phyloP scores from a whole-genome alignment of 2,113 vertebrate species.

The Thamnaconus septentrionalis region DNA sequence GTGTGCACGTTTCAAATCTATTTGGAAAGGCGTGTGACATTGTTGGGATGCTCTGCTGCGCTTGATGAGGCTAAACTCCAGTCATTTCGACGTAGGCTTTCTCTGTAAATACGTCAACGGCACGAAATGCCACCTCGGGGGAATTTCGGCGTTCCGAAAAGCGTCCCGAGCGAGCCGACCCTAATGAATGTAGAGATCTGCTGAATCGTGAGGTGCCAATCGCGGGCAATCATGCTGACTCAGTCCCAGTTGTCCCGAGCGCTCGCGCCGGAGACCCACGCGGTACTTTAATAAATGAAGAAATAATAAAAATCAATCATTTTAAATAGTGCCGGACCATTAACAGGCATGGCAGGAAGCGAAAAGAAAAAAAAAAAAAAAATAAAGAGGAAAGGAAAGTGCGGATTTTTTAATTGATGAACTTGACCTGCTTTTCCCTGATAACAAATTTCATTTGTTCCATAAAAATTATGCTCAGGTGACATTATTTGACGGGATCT shows the following conservation, averaged over 20 bases:
- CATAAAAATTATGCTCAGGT: constrained; percentile 82
- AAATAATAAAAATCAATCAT: constrained; percentile 82
- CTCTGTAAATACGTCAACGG: no score
- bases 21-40: no score
- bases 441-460: constrained; percentile 84
- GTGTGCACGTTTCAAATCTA: not conserved
- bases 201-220: constrained; percentile 54
- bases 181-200: constrained; percentile 27
- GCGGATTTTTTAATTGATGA: constrained; percentile 81
- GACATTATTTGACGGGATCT: constrained; percentile 82
- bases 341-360: constrained; percentile 46
- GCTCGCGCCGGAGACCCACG: constrained; percentile 64
- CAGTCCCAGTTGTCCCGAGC: constrained; percentile 73
- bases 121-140: no score
- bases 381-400: constrained; percentile 50
- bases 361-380: constrained; percentile 56
- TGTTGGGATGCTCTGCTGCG: no score
- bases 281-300: constrained; percentile 79
- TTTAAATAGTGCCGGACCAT: constrained; percentile 70
- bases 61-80: no score
- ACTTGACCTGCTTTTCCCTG: constrained; percentile 80
- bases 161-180: not conserved
- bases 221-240: constrained; percentile 70
- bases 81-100: no score
- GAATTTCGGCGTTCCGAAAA: not conserved